phyloP scores from a whole-genome alignment of 2,113 vertebrate genomes.

The Actinemys pallida region DNA sequence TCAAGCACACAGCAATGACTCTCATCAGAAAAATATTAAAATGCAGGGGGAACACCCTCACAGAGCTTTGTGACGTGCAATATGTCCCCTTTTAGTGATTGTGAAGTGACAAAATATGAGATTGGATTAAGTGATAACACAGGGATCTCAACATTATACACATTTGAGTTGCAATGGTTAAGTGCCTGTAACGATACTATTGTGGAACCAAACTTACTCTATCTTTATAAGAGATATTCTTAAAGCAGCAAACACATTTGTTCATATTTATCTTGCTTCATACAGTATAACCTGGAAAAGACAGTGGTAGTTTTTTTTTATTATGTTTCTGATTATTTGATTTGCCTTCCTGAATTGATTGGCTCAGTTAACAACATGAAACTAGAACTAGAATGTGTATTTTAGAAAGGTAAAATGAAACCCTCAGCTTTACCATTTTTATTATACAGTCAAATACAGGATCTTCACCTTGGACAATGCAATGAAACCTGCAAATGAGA shows the following conservation, averaged over 20 bases:
- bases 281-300: neutral
- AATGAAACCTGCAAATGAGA: constrained; percentile 69
- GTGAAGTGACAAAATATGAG: neutral
- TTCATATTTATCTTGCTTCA: neutral
- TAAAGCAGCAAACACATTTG: neutral
- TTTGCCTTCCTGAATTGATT: neutral
- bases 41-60: neutral
- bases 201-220: fast-evolving
- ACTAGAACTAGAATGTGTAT: neutral
- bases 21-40: neutral
- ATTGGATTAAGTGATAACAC: neutral
- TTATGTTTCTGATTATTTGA: neutral
- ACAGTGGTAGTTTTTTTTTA: neutral
- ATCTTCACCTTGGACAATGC: constrained; percentile 78
- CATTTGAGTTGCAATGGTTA: neutral
- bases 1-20: neutral
- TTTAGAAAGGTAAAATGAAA: neutral
- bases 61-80: neutral
- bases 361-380: neutral
- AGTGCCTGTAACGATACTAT: neutral
- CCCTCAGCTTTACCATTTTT: neutral
- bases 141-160: neutral
- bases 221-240: neutral
- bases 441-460: constrained; percentile 73
- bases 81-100: neutral